These are phyloP conservation scores for Napeogenes sylphis DNA, from an alignment of 2,888 invertebrate genomes.

Conservation along the genomic window DNA sequence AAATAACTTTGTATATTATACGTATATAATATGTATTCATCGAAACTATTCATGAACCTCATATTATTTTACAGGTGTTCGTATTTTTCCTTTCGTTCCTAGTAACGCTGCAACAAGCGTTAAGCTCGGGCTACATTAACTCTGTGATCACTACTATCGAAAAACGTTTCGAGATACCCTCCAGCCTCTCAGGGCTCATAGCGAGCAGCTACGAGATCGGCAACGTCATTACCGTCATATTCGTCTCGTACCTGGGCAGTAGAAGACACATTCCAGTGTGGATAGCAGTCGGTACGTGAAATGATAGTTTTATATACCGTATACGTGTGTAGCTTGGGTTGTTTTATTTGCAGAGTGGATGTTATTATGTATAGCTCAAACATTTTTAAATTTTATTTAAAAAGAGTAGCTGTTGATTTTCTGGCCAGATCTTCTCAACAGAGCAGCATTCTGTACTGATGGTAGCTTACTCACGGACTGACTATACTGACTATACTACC, in stretches of 20 bases:
- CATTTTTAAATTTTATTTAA: too few species aligned
- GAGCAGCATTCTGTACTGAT: too few species aligned
- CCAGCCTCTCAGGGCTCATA: conserved; percentile 93
- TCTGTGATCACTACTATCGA: conserved; percentile 98
- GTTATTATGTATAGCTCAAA: too few species aligned
- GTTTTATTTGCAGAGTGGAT: too few species aligned
- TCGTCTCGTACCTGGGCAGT: conserved; percentile 96
- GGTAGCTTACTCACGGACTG: too few species aligned
- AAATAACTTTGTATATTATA: too few species aligned
- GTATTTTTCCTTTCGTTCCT: conserved; percentile 92
- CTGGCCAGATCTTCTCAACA: too few species aligned
- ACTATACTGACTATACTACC: too few species aligned
- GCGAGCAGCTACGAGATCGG: conserved; percentile 97
- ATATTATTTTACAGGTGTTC: conserved; percentile 82
- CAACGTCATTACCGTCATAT: conserved; percentile 96
- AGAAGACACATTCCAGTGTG: conserved; percentile 94
- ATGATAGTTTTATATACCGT: not conserved
- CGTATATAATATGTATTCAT: too few species aligned
- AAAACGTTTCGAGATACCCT: conserved; percentile 95
- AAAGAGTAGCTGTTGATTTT: too few species aligned
- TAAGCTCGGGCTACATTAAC: conserved; percentile 94
- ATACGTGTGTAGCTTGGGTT: too few species aligned
- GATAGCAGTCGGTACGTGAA: conserved; percentile 89
- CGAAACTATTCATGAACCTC: not conserved
- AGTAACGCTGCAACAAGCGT: conserved; percentile 92